Conservation (phyloP, 2,113 vertebrate species). For the Ornithorhynchus anatinus region DNA sequence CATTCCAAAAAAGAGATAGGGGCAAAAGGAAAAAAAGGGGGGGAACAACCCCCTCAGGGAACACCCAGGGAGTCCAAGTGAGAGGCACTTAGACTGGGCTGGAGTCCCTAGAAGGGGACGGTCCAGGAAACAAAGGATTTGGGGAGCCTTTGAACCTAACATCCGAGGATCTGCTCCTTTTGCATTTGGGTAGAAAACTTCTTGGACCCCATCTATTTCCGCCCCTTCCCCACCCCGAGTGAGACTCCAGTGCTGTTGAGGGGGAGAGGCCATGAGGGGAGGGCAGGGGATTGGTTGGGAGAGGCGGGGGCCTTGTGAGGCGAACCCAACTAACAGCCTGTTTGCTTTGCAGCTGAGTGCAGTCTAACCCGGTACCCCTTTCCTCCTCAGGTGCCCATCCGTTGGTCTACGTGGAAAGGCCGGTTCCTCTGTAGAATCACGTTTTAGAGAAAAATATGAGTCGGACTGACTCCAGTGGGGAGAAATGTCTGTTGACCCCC, state of each 20-base stretch:
- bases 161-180: no score
- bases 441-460: not conserved
- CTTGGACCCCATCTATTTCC: no score
- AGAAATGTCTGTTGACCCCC: constrained; percentile 23
- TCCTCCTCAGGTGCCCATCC: constrained; percentile 61
- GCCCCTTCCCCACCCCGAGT: not conserved
- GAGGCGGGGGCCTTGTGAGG: not conserved
- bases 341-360: constrained; percentile 66
- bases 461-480: not conserved
- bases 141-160: no score
- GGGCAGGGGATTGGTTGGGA: not conserved
- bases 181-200: no score
- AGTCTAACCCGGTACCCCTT: constrained; percentile 53
- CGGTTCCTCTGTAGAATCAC: not conserved
- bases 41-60: no score
- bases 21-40: no score
- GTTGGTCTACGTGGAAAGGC: not conserved
- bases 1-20: no score
- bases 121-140: not conserved
- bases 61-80: no score
- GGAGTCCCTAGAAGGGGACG: no score
- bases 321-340: constrained; percentile 45
- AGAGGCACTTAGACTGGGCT: not conserved
- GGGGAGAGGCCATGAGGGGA: constrained; percentile 3
- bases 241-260: constrained; percentile 51